phyloP scores from a whole-genome alignment of 2,797 vertebrate genomes.

The Chloroceryle inda region DNA sequence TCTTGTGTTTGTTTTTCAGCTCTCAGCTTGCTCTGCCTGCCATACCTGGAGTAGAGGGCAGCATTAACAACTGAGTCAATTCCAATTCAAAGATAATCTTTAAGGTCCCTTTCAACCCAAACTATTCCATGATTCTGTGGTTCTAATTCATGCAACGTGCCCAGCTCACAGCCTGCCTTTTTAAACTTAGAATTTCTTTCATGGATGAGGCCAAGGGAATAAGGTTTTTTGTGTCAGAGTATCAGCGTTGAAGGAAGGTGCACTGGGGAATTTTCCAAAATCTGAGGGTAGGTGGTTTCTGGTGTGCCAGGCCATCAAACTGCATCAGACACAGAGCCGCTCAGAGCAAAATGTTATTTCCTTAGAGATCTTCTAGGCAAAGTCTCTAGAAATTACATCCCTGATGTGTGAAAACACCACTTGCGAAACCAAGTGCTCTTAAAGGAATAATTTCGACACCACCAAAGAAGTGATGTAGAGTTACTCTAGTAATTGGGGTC shows the following conservation, averaged over 20 bases:
- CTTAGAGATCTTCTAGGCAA: neutral
- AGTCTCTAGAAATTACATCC: neutral
- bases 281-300: neutral
- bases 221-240: neutral
- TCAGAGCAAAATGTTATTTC: neutral
- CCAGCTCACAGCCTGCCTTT: neutral
- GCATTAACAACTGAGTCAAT: neutral
- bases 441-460: neutral
- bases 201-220: neutral
- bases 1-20: neutral
- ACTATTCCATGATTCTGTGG: neutral
- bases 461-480: neutral
- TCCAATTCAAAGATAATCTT: too few species aligned
- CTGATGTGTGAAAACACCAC: neutral
- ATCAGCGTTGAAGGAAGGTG: neutral
- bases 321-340: neutral
- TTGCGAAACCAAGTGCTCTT: neutral
- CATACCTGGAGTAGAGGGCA: neutral
- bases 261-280: neutral
- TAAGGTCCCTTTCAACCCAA: neutral
- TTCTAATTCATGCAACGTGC: rapidly evolving
- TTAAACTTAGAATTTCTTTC: neutral
- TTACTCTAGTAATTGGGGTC: neutral
- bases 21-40: neutral
- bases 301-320: neutral